Evolutionary conservation across 2,888 invertebrate genomes (phyloP).

Genomic region (Zygothrica quintamaculata): DNA sequence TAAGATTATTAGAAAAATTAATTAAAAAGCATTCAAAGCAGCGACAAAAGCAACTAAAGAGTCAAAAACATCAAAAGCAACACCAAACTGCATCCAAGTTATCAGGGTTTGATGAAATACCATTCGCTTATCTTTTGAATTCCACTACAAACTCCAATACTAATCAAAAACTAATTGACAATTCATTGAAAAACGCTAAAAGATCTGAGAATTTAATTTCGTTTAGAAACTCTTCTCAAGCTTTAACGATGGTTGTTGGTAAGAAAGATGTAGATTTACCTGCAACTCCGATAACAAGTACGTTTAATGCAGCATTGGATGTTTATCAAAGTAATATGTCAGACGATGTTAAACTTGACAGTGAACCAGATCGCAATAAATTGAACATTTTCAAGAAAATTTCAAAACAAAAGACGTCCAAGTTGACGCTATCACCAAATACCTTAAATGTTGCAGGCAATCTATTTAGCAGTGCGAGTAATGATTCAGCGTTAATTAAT

Average conservation of each 20-base stretch:
- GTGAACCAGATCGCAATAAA: constrained; percentile 93
- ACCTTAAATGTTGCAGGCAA: constrained; percentile 29
- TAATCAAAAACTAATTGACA: no score
- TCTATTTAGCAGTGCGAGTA: constrained; percentile 23
- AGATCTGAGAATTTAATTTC: no score
- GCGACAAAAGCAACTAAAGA: constrained; percentile 66
- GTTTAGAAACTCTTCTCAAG: no score
- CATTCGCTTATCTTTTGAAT: background rate
- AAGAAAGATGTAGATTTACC: no score
- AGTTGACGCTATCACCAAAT: constrained; percentile 48
- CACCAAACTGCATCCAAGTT: constrained; percentile 10
- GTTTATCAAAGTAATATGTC: background rate
- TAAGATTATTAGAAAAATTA: constrained; percentile 60
- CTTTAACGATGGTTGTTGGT: background rate
- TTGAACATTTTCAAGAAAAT: constrained; percentile 95
- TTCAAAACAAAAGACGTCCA: constrained; percentile 85
- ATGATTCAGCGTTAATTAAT: constrained; percentile 67
- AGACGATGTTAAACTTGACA: constrained; percentile 86
- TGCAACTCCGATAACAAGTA: background rate
- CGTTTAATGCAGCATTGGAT: background rate
- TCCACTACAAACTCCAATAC: background rate
- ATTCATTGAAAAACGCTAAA: no score
- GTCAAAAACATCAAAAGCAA: constrained; percentile 37
- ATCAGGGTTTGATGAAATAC: background rate
- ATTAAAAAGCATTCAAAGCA: constrained; percentile 76